Conservation (phyloP, 2,888 invertebrate species). For the Calephelis perditalis region DNA sequence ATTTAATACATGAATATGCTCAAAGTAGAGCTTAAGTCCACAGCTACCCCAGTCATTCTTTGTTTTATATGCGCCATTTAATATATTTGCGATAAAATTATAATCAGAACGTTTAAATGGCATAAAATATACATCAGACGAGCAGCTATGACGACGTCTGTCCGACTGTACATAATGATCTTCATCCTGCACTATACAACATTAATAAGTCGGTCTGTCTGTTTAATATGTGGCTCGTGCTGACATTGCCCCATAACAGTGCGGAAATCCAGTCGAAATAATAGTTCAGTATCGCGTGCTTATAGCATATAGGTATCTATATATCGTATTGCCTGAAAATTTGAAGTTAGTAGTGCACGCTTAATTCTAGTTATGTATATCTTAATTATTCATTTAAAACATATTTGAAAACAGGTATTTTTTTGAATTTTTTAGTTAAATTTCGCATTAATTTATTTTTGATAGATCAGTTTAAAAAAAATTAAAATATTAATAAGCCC, state of each 20-base stretch:
- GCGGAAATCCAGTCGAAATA: neutral
- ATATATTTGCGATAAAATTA: slow-evolving; percentile 33
- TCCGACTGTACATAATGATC: neutral
- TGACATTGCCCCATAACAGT: neutral
- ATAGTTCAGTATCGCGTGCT: too few relatives aligned
- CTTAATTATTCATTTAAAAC: too few relatives aligned
- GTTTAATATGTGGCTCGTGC: slow-evolving; percentile 2
- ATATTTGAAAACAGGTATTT: too few relatives aligned
- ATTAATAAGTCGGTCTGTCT: neutral
- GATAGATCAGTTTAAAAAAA: too few relatives aligned
- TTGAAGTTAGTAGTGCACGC: too few relatives aligned
- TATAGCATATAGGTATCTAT: too few relatives aligned
- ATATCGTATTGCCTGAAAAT: too few relatives aligned
- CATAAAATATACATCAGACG: slow-evolving; percentile 30
- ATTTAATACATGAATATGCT: neutral
- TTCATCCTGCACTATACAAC: neutral
- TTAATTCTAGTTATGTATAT: too few relatives aligned
- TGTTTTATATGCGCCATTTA: slow-evolving; percentile 36
- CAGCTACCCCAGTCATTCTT: slow-evolving; percentile 20
- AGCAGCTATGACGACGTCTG: slow-evolving; percentile 12
- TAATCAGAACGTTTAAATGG: slow-evolving; percentile 29
- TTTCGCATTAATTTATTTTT: too few relatives aligned
- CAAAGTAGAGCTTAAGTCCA: slow-evolving; percentile 18
- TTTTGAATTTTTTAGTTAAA: too few relatives aligned
- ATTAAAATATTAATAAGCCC: too few relatives aligned